These are phyloP conservation scores for Propithecus coquereli DNA, from an alignment of 2,113 vertebrate species.

Conservation along the genomic window DNA sequence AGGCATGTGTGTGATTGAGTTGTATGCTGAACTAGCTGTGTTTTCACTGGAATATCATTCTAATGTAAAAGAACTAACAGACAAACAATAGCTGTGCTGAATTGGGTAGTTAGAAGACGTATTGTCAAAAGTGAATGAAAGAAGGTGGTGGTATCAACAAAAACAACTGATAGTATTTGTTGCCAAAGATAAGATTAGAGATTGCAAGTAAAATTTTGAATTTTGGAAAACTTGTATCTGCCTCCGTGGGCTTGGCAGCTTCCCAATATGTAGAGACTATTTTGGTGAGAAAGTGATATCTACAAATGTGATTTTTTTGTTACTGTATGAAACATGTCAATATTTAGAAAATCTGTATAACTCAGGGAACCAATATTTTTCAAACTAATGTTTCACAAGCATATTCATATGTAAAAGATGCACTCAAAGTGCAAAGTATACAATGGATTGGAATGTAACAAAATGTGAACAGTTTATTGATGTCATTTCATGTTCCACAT, in stretches of 20 bases:
- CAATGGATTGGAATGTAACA: not conserved
- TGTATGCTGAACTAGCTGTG: not conserved
- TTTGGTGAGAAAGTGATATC: not conserved
- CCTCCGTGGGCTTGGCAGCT: not conserved
- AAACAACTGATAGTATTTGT: not conserved
- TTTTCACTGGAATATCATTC: not conserved
- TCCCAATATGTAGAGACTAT: not conserved
- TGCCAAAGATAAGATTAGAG: not conserved
- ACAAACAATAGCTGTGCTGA: not conserved
- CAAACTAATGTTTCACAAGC: not conserved
- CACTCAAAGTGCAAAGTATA: not conserved
- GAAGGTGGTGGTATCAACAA: not conserved
- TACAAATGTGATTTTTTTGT: not conserved
- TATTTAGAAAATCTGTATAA: not conserved
- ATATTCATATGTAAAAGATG: not conserved
- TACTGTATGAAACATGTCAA: not conserved
- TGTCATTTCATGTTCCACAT: not conserved
- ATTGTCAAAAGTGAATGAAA: not conserved
- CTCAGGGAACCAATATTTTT: not conserved
- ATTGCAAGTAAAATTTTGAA: not conserved
- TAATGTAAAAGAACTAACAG: not conserved
- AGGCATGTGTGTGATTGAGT: not conserved
- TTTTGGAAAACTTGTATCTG: not conserved
- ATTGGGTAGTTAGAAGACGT: not conserved
- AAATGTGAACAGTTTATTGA: not conserved